Conservation (phyloP, 2,888 invertebrate genomes). For the Sturmia bella region DNA sequence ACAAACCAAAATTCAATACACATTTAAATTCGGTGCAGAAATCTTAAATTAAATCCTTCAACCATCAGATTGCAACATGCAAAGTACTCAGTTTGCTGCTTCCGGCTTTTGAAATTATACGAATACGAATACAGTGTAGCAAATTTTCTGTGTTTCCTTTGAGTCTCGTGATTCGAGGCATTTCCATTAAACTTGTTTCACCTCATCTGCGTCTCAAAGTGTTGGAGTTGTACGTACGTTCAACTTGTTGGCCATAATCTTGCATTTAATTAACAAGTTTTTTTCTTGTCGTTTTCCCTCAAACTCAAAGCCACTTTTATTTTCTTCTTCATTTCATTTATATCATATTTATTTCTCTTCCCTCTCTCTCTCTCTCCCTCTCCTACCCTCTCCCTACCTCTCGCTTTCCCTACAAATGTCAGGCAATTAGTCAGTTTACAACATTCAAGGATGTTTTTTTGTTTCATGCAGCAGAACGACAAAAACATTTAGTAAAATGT, state of each 20-base stretch:
- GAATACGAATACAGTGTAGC: neutral
- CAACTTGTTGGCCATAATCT: slow-evolving; percentile 65
- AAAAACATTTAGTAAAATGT: slow-evolving; percentile 33
- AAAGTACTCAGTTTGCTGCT: slow-evolving; percentile 13
- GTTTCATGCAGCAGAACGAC: slow-evolving; percentile 15
- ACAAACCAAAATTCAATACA: too few relatives aligned
- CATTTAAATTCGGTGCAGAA: too few relatives aligned
- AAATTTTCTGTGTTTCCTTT: slow-evolving; percentile 31
- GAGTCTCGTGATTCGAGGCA: slow-evolving; percentile 31
- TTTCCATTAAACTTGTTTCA: slow-evolving; percentile 1
- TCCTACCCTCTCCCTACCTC: too few relatives aligned
- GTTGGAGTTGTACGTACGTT: slow-evolving; percentile 37
- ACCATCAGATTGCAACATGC: neutral
- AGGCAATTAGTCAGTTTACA: slow-evolving; percentile 66
- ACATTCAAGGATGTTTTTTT: slow-evolving; percentile 56
- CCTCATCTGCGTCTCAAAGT: neutral
- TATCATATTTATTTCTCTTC: neutral
- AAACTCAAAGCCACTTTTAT: neutral
- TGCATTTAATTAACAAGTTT: slow-evolving; percentile 62
- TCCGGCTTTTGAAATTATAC: slow-evolving; percentile 40
- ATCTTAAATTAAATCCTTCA: too few relatives aligned
- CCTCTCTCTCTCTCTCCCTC: too few relatives aligned
- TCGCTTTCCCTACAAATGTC: slow-evolving; percentile 62
- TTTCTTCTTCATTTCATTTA: slow-evolving; percentile 33
- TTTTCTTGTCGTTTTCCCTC: neutral